A percentile compares a stretch with the other conserved stretches of the same genome.
Evolutionary conservation across 2,888 invertebrate species (phyloP).

Genomic region (Pheosia tremula): DNA sequence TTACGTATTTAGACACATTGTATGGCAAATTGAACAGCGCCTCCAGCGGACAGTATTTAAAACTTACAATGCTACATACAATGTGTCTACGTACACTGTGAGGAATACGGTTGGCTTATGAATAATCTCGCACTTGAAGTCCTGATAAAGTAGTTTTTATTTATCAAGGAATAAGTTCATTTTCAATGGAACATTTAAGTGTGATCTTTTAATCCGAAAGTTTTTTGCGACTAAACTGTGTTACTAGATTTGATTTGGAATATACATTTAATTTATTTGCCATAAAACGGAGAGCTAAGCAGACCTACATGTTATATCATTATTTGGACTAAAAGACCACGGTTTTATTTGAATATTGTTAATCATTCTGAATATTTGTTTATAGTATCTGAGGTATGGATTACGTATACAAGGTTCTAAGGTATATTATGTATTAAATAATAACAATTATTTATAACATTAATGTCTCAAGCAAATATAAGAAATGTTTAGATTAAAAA

Average conservation of each 20-base stretch:
- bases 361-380: constrained; percentile 46
- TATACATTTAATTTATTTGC: constrained; percentile 1
- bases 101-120: too few relatives aligned
- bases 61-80: too few relatives aligned
- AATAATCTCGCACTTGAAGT: too few relatives aligned
- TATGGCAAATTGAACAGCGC: too few relatives aligned
- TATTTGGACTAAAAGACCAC: constrained; percentile 21
- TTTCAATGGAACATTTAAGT: neutral
- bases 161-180: neutral
- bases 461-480: neutral
- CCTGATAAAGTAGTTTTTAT: neutral
- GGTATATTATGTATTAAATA: constrained; percentile 21
- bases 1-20: too few relatives aligned
- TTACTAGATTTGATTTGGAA: neutral
- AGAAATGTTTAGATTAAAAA: neutral
- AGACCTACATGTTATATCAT: neutral
- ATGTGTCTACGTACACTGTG: too few relatives aligned
- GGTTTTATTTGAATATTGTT: constrained; percentile 22
- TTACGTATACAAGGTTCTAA: constrained; percentile 86
- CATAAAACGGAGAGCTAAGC: neutral
- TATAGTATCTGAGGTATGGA: constrained; percentile 84
- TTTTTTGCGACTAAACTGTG: neutral
- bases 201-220: neutral
- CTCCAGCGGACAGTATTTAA: too few relatives aligned
- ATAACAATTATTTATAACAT: constrained; percentile 14